Evolutionary conservation across 2,888 invertebrate species (phyloP), one percentile per base, ranked within the genome.

Genomic region (Habrosyne pyritoides): DNA sequence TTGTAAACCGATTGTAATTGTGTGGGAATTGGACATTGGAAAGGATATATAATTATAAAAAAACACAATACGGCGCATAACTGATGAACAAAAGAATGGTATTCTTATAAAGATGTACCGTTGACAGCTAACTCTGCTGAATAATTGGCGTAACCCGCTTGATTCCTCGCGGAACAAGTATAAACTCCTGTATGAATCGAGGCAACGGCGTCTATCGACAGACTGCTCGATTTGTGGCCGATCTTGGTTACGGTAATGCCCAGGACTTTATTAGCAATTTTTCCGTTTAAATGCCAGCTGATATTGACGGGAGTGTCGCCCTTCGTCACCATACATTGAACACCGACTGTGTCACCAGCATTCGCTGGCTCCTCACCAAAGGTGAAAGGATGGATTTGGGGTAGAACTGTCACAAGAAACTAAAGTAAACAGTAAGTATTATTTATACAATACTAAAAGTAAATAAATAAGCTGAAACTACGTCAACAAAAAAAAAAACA

Each of bases 221-320:
- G 86, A 58, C 95, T 95, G 83, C 96, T 96, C 50, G 95, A 85
- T 70, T 94, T 94, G 64, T 93, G 94, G 21, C 94, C 94, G 75
- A 94, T 93, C 84, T 93, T 94, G 49, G 93, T 91, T 42, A 94
- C 93, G 0, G 93, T 87, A 56, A 95, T 90, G 66, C 94, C 94
- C 64, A 87, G 86, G 77, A 88, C 91, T 67, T 82, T 89, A 55
- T 74, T 93, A 69, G 93, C 94, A 69, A 89, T 93, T 79, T 87
- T 93, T 67, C 94, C 94, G 85, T 97, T 96, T 64, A 96, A 94
- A 26, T 93, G 93, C 97, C 97, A 97, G 53, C 94, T 94, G 54
- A 97, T 95, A 74, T 94, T 94, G 33, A 97, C 91, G 7, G 97
- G 97, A 53, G 94, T 92, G 81, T 97, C 97, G 48, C 98, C 97